Base-by-base conservation (phyloP, 2,113 vertebrate genomes). In the Pao palembangensis region DNA sequence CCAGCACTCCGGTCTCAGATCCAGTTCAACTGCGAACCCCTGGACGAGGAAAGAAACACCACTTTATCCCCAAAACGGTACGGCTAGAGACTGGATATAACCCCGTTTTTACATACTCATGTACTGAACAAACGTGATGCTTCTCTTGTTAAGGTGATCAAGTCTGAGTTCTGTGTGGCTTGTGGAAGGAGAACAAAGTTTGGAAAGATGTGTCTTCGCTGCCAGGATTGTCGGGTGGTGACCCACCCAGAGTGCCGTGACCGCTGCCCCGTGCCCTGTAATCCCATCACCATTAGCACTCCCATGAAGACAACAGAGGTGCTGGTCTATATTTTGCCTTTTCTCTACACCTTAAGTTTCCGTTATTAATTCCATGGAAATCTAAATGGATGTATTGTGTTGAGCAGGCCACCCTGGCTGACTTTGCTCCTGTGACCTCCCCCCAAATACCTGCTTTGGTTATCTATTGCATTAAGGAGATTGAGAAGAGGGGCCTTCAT, bases 111-210 rank as follows among this genome's bases (percentile, higher is more conserved):
- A 59, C 3, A 8, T 38, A 38, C 34, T 38, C 10, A 38, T 38
- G 10, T 38, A 38, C 34, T 38, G 10, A 38, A 11, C 8, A 8
- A 38, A 11, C 8, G 34, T 38, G 34, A 3, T 12, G 34, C 11
- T 43, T 47, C 21, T 20, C 0, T 62, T 49, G 15, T n/a, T 8
- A 51, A 98, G 95, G 95, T 96, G 83, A 98, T 98, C 85, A 94
- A 93, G 76, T 94, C 95, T 0, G 95, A 97, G 61, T 90, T 92
- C 0, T 98, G 95, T 19, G 89, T 88, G 25, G 91, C 95, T 0
- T 98, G 95, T 76, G 93, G 93, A 3, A 94, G 91, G 76, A 90
- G 92, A 58, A 94, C 96, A 53, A 96, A 94, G 79, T 98, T 98
- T 87, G 95, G 95, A 2, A 98, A 98, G 78, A 54, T 94, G 51